Conservation (phyloP, 2,888 invertebrate species). For the Apotomis betuletana region DNA sequence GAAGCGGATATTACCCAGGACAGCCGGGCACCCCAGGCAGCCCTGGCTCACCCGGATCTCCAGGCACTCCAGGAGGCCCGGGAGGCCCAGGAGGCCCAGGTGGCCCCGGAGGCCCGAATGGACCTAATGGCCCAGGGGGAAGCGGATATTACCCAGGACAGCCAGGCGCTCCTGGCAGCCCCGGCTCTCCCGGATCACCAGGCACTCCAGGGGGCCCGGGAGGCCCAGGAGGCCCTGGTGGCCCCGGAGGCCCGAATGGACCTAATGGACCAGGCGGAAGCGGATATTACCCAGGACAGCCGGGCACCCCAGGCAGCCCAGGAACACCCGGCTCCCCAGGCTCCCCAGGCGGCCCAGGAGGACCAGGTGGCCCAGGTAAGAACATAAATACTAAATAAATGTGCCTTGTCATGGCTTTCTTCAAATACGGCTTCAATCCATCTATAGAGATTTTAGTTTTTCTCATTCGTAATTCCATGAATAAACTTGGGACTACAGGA, state of each 20-base stretch:
- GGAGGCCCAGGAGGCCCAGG: constrained; percentile 66
- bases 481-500: too few relatives aligned
- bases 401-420: too few relatives aligned
- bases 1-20: constrained; percentile 24
- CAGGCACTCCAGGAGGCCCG: constrained; percentile 60
- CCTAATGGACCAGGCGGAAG: constrained; percentile 48
- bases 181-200: constrained; percentile 50
- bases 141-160: constrained; percentile 53
- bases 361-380: constrained; percentile 64
- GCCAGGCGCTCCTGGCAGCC: constrained; percentile 48
- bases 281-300: constrained; percentile 43
- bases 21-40: constrained; percentile 41
- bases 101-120: constrained; percentile 61
- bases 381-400: constrained; percentile 45
- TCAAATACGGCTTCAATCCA: too few relatives aligned
- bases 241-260: constrained; percentile 49
- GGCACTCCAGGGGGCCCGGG: constrained; percentile 49
- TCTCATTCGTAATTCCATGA: too few relatives aligned
- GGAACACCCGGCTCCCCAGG: constrained; percentile 55
- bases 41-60: constrained; percentile 46
- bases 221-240: constrained; percentile 55
- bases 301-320: constrained; percentile 49
- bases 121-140: constrained; percentile 72
- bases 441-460: too few relatives aligned
- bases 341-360: constrained; percentile 45